Evolutionary conservation across 2,888 invertebrate species (phyloP).

Genomic region (Phortica okadai): DNA sequence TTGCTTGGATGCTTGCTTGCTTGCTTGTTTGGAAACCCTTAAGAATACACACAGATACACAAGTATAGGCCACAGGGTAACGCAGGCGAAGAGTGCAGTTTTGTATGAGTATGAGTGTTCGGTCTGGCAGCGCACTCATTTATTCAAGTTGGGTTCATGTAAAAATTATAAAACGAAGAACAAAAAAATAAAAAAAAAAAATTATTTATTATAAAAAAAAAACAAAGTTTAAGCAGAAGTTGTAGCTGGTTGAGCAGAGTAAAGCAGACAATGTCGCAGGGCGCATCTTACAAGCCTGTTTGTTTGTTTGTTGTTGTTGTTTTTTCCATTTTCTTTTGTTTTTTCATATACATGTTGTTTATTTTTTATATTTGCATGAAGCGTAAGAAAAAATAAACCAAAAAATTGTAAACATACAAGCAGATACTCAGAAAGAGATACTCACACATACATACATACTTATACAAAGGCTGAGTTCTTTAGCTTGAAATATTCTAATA

Average conservation of each 20-base stretch:
- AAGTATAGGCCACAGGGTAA: neutral
- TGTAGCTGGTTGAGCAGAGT: neutral
- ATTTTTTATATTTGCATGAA: conserved; percentile 11
- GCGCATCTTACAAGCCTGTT: neutral
- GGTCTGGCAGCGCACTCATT: neutral
- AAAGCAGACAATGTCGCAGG: neutral
- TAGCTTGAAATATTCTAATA: conserved; percentile 21
- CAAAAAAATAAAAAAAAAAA: conserved; percentile 4
- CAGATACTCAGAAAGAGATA: conserved; percentile 5
- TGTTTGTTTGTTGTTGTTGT: conserved; percentile 1
- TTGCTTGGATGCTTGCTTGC: conserved; percentile 6
- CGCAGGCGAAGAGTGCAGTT: neutral
- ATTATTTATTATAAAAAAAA: neutral
- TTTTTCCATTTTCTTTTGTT: conserved; percentile 44
- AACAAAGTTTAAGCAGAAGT: neutral
- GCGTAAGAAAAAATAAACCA: conserved; percentile 10
- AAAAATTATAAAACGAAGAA: conserved; percentile 14
- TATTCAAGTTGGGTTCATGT: neutral
- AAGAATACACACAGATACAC: neutral
- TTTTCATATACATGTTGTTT: conserved; percentile 18
- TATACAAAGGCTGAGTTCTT: conserved; percentile 11
- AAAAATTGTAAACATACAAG: conserved; percentile 13
- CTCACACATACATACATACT: neutral
- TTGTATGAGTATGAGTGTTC: neutral
- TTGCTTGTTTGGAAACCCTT: conserved; percentile 10